Percentiles rank a stretch among this genome's conserved stretches.
These are phyloP conservation scores for Contarinia nasturtii DNA, from an alignment of 1,140 invertebrate species.

Conservation along the genomic window DNA sequence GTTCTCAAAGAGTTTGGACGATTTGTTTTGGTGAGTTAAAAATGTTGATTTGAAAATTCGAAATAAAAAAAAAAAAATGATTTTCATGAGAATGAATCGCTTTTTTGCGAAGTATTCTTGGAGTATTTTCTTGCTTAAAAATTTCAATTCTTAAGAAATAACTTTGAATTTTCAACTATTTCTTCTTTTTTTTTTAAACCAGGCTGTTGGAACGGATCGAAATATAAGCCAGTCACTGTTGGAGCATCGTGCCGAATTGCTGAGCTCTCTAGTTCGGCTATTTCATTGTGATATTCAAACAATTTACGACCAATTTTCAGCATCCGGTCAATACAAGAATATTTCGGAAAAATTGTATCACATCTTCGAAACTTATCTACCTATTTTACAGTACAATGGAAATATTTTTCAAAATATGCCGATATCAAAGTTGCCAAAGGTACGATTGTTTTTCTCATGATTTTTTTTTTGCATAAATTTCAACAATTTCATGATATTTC, in stretches of 20 bases:
- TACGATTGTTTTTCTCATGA: slow-evolving; percentile 14
- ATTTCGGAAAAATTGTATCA: slow-evolving; percentile 58
- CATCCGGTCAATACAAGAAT: slow-evolving; percentile 32
- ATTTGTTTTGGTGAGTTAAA: slow-evolving; percentile 56
- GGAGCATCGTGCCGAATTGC: slow-evolving; percentile 46
- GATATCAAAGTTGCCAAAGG: slow-evolving; percentile 57
- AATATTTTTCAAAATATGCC: slow-evolving; percentile 61
- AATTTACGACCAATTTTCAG: slow-evolving; percentile 32
- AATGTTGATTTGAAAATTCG: too few relatives aligned
- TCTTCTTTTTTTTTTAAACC: slow-evolving; percentile 8
- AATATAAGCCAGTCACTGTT: slow-evolving; percentile 63
- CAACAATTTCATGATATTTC: slow-evolving; percentile 5
- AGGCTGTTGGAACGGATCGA: slow-evolving; percentile 69
- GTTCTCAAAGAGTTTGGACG: slow-evolving; percentile 55
- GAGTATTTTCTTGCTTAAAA: too few relatives aligned
- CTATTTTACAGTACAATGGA: slow-evolving; percentile 54
- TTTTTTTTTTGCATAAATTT: too few relatives aligned
- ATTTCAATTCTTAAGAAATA: slow-evolving; percentile 1
- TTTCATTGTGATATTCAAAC: slow-evolving; percentile 59
- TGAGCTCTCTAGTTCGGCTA: slow-evolving; percentile 52
- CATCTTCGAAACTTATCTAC: slow-evolving; percentile 68
- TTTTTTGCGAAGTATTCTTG: too few relatives aligned
- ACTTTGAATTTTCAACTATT: slow-evolving; percentile 5
- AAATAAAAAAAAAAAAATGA: too few relatives aligned
- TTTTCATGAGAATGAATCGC: too few relatives aligned